Evolutionary conservation across 2,797 vertebrate species (phyloP), one percentile per base, ranked within the genome.

Genomic region (Hozukius guyotensis): DNA sequence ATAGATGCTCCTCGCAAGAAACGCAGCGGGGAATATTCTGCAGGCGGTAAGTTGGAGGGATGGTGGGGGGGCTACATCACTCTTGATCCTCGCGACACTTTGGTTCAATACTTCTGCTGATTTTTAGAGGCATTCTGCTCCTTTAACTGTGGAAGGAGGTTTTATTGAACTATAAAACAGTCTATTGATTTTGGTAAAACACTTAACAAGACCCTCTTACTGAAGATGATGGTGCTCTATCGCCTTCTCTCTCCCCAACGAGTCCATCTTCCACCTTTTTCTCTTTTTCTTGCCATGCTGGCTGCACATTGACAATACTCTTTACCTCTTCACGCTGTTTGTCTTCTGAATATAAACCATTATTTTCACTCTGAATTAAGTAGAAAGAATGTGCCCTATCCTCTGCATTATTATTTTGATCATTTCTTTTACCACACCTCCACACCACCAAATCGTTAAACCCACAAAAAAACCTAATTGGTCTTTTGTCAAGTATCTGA

Each of bases 1-100:
- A 92, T 88, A 89, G 90, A 86, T 67, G 72, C 72, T 84, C 73
- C 62, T 84, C 72, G 5, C 69, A 73, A 84, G 84, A 77, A 84
- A 77, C 27, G 29, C 85, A 84, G 87, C 76, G 74, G 82, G 77
- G 85, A 82, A 68, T 62, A 55, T 74, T 84, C 80, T 78, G 72
- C 83, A 69, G 84, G 83, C 78, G n/a, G 24, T 56, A 71, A 69
- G 10, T 46, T 10, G 38, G 64, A 29, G 38, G n/a, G 38, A 4
- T 29, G 25, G 38, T 16, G 42, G 42, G 14, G 42, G 42, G 6
- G 42, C 62, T 53, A 7, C 24, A 24, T 59, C 46, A 14, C 12
- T 81, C 61, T 13, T 13, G 9, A 62, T 34, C 61, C 70, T 29
- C 24, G 32, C 14, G 16, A 6, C 66, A 16, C 32, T 27, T 63